Percentiles rank a stretch among this genome's conserved stretches.
phyloP scores from a whole-genome alignment of 2,888 invertebrate species.

The Strigamia maritima region DNA sequence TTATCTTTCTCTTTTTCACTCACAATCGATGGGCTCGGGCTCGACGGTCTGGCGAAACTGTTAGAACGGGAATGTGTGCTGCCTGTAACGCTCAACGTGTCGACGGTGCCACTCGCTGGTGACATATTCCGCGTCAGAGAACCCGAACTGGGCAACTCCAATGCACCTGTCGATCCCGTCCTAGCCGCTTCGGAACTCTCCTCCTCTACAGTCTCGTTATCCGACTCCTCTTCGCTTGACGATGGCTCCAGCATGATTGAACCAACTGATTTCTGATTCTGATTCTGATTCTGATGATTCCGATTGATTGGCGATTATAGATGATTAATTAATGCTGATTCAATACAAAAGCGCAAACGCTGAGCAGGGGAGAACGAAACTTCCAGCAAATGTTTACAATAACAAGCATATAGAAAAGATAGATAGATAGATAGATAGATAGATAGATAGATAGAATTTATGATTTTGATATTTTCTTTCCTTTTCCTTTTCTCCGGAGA shows the following conservation, averaged over 20 bases:
- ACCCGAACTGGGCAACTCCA: conserved; percentile 44
- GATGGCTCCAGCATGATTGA: conserved; percentile 55
- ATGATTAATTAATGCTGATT: too few relatives aligned
- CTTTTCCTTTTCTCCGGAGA: neutral
- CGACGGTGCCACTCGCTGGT: conserved; percentile 44
- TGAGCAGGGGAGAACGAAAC: neutral
- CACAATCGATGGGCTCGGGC: conserved; percentile 86
- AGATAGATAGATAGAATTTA: neutral
- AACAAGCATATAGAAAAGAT: too few relatives aligned
- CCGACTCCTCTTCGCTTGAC: conserved; percentile 56
- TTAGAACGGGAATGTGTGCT: conserved; percentile 48
- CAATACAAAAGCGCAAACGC: neutral
- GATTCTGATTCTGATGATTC: too few relatives aligned
- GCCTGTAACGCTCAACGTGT: conserved; percentile 44
- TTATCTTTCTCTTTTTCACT: conserved; percentile 59
- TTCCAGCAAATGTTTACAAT: neutral
- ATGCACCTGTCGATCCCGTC: conserved; percentile 43
- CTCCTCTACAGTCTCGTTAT: conserved; percentile 53
- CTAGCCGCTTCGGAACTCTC: conserved; percentile 46
- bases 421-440: too few relatives aligned
- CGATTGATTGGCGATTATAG: neutral
- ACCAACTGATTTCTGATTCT: too few relatives aligned
- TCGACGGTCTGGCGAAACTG: conserved; percentile 66
- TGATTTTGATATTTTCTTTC: neutral
- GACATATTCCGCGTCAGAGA: conserved; percentile 44